Conservation (phyloP, 2,797 vertebrate species). For the Pipistrellus nathusii region DNA sequence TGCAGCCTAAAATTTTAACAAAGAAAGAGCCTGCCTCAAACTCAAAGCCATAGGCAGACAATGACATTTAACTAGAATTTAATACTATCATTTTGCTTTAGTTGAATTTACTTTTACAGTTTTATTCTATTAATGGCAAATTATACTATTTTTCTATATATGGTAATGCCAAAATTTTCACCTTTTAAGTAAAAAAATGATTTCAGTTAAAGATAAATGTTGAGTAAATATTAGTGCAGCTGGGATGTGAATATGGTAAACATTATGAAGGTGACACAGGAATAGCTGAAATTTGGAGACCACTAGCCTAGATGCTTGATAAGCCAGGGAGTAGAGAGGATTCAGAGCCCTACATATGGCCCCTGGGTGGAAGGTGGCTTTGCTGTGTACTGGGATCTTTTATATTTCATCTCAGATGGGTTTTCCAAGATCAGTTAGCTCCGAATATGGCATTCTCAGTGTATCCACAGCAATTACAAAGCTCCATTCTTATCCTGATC, state of each 20-base stretch:
- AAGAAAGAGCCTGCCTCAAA: neutral
- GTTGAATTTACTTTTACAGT: neutral
- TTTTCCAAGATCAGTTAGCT: neutral
- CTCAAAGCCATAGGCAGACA: neutral
- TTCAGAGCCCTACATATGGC: neutral
- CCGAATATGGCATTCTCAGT: neutral
- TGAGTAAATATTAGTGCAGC: neutral
- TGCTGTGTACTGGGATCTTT: neutral
- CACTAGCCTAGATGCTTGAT: neutral
- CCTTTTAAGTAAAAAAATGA: neutral
- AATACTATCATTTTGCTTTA: neutral
- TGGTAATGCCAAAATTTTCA: neutral
- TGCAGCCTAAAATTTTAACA: neutral
- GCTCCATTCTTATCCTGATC: neutral
- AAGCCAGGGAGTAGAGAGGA: neutral
- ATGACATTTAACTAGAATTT: neutral
- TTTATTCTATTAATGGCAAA: neutral
- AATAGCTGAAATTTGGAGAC: neutral
- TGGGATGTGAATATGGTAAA: neutral
- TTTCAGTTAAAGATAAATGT: neutral
- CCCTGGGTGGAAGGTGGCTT: neutral
- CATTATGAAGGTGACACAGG: neutral
- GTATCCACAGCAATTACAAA: neutral
- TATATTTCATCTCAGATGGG: neutral
- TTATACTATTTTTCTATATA: neutral